These are phyloP conservation scores for Elysia chlorotica DNA, from an alignment of 1,140 invertebrate species.

Conservation along the genomic window DNA sequence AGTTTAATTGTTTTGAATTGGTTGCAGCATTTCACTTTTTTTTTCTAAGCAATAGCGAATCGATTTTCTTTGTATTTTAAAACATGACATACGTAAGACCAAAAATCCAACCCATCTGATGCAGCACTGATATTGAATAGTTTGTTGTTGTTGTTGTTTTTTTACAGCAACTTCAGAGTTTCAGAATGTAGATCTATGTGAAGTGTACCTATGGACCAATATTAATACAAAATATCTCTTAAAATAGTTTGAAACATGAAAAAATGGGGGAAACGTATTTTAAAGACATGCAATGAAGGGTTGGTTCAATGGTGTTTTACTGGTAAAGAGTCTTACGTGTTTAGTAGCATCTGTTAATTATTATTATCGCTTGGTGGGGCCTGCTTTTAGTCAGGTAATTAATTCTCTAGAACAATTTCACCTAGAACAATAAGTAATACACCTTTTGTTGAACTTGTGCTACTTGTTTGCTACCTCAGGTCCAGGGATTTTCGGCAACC, in stretches of 20 bases:
- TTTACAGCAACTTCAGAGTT: no score
- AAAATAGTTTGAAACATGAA: no score
- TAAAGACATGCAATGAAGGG: no score
- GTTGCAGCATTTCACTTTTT: background rate
- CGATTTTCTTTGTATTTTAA: background rate
- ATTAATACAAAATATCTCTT: no score
- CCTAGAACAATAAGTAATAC: background rate
- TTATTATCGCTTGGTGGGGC: background rate
- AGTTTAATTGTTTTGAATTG: background rate
- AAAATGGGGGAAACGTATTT: no score
- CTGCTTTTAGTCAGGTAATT: background rate
- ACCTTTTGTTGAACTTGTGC: background rate
- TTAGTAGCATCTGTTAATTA: background rate
- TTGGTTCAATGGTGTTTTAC: background rate
- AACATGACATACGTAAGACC: background rate
- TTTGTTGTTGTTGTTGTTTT: background rate
- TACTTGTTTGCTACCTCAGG: conserved; percentile 15
- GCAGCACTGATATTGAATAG: background rate
- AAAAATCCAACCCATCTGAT: background rate
- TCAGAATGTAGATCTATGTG: no score
- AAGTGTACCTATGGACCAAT: no score
- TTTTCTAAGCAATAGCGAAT: background rate
- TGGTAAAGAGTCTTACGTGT: background rate
- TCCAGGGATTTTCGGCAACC: conserved; percentile 40
- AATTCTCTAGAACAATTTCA: background rate